phyloP scores from a whole-genome alignment of 2,888 invertebrate species.

The Podabrus alpinus region DNA sequence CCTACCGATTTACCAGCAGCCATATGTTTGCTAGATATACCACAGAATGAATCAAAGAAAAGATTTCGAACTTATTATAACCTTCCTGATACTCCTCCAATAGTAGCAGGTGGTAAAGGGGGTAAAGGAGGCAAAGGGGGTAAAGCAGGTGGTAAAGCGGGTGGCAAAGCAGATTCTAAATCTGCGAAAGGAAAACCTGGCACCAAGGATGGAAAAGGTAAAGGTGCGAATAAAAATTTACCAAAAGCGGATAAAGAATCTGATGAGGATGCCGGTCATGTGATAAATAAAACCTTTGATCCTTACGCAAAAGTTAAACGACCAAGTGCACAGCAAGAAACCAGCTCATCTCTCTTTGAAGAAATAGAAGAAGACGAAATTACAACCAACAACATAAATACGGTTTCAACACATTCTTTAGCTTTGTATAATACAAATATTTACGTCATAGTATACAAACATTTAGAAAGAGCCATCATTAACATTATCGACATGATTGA shows the following conservation, averaged over 20 bases:
- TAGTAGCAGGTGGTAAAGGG: background rate
- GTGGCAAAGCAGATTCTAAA: conserved; percentile 1
- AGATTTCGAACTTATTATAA: conserved; percentile 31
- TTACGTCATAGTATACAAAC: conserved; percentile 28
- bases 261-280: conserved; percentile 17
- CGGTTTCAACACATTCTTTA: background rate
- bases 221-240: conserved; percentile 13
- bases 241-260: background rate
- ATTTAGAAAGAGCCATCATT: conserved; percentile 24
- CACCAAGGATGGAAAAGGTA: conserved; percentile 17
- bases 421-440: conserved; percentile 19
- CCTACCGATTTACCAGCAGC: conserved; percentile 23
- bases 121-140: background rate
- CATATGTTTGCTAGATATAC: conserved; percentile 26
- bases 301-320: conserved; percentile 13
- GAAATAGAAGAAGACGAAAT: background rate
- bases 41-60: conserved; percentile 25
- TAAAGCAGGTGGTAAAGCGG: conserved; percentile 15
- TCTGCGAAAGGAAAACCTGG: background rate
- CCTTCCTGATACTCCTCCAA: conserved; percentile 17
- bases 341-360: background rate
- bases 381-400: background rate
- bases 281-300: conserved; percentile 19
- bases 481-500: conserved; percentile 32
- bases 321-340: background rate